phyloP scores from a whole-genome alignment of 2,113 vertebrate genomes.

The Zapus hudsonius region DNA sequence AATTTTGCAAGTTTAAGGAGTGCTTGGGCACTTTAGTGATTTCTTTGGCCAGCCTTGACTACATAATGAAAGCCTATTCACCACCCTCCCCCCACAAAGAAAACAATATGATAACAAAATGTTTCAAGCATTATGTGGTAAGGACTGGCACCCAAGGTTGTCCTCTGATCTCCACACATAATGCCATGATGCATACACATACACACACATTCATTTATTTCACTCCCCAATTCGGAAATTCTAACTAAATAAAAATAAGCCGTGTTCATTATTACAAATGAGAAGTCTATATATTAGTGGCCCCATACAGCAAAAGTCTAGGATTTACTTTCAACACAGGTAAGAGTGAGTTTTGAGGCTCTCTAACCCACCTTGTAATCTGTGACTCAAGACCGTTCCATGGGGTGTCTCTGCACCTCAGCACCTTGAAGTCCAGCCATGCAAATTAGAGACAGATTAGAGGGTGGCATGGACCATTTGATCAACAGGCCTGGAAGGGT shows the following conservation, averaged over 20 bases:
- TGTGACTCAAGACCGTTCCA: no score
- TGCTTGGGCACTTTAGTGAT: background rate
- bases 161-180: no score
- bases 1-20: background rate
- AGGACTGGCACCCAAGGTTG: no score
- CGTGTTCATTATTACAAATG: background rate
- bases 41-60: background rate
- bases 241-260: no score
- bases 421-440: no score
- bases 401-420: background rate
- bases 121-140: background rate
- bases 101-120: background rate
- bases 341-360: accelerated
- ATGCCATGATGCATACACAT: no score
- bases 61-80: background rate
- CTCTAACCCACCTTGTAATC: accelerated
- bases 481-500: background rate
- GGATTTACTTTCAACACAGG: background rate
- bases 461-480: background rate
- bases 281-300: background rate
- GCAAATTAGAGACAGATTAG: background rate
- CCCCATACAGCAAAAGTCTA: background rate
- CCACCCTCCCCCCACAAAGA: background rate
- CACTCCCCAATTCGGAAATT: no score
- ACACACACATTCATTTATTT: no score